Evolutionary conservation across 2,113 vertebrate genomes (phyloP), one percentile per base, ranked within the genome.

Genomic region (Patagioenas fasciata): DNA sequence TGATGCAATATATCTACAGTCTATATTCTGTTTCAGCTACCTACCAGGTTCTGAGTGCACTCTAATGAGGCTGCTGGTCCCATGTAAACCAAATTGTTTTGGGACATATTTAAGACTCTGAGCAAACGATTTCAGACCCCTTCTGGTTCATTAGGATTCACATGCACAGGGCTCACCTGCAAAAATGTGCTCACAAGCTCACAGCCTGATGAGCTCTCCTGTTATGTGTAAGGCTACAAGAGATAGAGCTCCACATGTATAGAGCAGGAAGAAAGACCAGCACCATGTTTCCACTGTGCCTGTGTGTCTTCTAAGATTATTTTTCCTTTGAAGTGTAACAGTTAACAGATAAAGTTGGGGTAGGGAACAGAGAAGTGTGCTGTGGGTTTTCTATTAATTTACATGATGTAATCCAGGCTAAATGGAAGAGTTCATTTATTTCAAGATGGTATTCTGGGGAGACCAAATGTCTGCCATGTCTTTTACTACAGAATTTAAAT

Each of bases 381-480:
- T 67, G 5, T 40, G 15, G 10, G 17, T 18, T 92, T 91, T 47
- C 6, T 58, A 28, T 54, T 66, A 24, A n/a, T 73, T 66, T n/a
- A 47, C 4, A 18, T 61, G 4, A 19, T n/a, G 17, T 58, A 64
- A 42, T 71, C 3, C n/a, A 51, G 19, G 28, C 24, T 58, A 74
- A 56, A 51, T 14, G 10, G 15, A 58, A 73, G 42, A 25, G 15
- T 28, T 70, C 2, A 14, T 69, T 74, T 86, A 64, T 69, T 75
- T 81, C 16, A 53, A 47, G 28, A 31, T 29, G 53, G 10, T 11
- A 3, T 62, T 89, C 32, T 62, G 54, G 15, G 23, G 15, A 82
- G 21, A 54, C 5, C 4, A 25, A 58, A 15, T 62, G 4, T 12
- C 13, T 71, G 21, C 5, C 0, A 0, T 25, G 13, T 32, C 47